phyloP scores from a whole-genome alignment of 2,113 vertebrate species.

The Polypterus bichir region DNA sequence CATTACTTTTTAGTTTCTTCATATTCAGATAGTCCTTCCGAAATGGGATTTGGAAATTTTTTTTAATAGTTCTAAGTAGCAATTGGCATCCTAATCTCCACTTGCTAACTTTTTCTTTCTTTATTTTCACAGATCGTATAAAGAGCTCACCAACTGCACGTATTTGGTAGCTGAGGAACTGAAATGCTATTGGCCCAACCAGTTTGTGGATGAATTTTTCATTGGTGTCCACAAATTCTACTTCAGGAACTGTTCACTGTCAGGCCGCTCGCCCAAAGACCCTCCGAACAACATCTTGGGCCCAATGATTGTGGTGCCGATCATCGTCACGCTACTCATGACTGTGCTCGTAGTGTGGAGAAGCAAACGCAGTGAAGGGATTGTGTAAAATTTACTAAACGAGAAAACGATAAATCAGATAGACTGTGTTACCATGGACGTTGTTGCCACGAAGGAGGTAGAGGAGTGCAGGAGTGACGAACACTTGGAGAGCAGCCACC shows the following conservation, averaged over 20 bases:
- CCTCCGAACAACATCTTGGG: slow-evolving; percentile 70
- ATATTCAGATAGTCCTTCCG: slow-evolving; percentile 8
- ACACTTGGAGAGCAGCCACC: no score
- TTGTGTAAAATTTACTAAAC: slow-evolving; percentile 38
- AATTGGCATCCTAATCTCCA: no score
- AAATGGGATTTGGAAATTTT: not conserved
- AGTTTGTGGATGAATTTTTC: slow-evolving; percentile 77
- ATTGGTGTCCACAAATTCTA: slow-evolving; percentile 64
- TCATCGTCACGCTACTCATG: slow-evolving; percentile 74
- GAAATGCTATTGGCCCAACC: slow-evolving; percentile 82
- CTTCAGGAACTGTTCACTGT: slow-evolving; percentile 68
- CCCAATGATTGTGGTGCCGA: slow-evolving; percentile 70
- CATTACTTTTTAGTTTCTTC: no score
- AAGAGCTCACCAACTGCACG: slow-evolving; percentile 78
- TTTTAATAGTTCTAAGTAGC: no score
- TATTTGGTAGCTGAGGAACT: slow-evolving; percentile 48
- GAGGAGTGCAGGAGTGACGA: no score
- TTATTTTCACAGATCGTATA: slow-evolving; percentile 50
- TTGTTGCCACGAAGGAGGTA: no score
- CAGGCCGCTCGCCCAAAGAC: slow-evolving; percentile 63
- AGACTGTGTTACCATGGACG: no score
- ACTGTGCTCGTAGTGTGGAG: slow-evolving; percentile 80
- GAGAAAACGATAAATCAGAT: no score
- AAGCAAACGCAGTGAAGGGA: slow-evolving; percentile 73
- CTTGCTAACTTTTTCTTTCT: slow-evolving; percentile 9